Conservation (phyloP, 2,888 invertebrate species). For the Flexamia atlantica region DNA sequence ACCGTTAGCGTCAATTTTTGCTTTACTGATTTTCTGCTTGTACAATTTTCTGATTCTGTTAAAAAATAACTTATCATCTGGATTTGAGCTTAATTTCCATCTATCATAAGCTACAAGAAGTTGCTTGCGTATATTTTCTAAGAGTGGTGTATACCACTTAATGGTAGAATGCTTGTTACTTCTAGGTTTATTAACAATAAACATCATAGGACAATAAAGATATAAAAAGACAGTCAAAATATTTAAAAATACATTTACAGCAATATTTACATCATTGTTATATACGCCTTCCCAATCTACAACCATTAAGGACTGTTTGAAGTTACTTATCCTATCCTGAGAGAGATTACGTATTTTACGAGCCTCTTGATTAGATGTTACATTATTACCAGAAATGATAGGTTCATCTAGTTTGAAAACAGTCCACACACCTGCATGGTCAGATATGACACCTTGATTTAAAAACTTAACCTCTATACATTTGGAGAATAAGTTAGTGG, state of each 20-base stretch:
- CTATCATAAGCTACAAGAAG: neutral
- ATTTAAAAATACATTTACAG: neutral
- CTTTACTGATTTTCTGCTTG: neutral
- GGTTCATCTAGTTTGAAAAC: neutral
- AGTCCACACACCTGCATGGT: neutral
- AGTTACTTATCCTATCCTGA: neutral
- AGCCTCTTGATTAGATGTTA: too few species aligned
- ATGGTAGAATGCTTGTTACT: neutral
- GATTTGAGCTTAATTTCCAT: neutral
- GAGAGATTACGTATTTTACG: neutral
- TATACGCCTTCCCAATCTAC: neutral
- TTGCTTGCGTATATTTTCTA: neutral
- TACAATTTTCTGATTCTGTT: neutral
- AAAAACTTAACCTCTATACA: neutral
- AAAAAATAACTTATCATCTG: neutral
- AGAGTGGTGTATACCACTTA: neutral
- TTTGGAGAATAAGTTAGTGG: neutral
- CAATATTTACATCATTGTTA: neutral
- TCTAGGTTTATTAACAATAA: neutral
- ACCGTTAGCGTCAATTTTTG: neutral
- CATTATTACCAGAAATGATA: too few species aligned
- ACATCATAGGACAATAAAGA: neutral
- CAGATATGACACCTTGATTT: neutral
- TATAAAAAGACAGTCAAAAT: neutral
- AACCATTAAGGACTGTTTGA: neutral